These are phyloP conservation scores for Pterophyllum scalare DNA, from an alignment of 2,113 vertebrate genomes.

Conservation along the genomic window DNA sequence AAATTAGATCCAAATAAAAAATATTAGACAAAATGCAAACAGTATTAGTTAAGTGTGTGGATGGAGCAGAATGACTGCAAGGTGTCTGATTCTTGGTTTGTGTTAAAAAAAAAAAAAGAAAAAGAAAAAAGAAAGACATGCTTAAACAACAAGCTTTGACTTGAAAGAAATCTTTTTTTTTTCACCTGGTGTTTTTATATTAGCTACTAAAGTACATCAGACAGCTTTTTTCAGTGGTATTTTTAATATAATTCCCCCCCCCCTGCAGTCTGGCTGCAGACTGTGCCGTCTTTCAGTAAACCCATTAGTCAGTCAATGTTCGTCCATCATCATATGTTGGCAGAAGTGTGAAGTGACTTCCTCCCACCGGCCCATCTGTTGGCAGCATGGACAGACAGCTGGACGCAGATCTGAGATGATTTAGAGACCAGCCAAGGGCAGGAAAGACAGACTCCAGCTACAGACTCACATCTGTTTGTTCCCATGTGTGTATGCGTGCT, in stretches of 20 bases:
- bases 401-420: constrained; percentile 38
- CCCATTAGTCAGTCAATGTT: constrained; percentile 6
- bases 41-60: background rate
- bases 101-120: background rate
- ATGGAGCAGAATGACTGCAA: background rate
- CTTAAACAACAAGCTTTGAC: background rate
- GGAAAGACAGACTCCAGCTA: background rate
- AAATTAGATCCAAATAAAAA: background rate
- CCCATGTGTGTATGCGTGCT: background rate
- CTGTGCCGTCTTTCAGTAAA: constrained; percentile 18
- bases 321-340: constrained; percentile 35
- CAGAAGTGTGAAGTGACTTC: constrained; percentile 28
- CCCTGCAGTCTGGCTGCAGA: background rate
- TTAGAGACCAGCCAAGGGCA: constrained; percentile 6
- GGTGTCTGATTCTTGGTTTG: background rate
- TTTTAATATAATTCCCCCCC: background rate
- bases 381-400: constrained; percentile 50
- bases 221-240: background rate
- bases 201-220: background rate
- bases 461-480: constrained; percentile 16
- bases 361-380: constrained; percentile 43
- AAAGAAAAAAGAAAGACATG: background rate
- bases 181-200: background rate
- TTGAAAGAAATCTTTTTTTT: background rate
- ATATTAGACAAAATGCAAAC: background rate